Conservation (phyloP, 2,888 invertebrate species). For the Drosophila vallismaia region DNA sequence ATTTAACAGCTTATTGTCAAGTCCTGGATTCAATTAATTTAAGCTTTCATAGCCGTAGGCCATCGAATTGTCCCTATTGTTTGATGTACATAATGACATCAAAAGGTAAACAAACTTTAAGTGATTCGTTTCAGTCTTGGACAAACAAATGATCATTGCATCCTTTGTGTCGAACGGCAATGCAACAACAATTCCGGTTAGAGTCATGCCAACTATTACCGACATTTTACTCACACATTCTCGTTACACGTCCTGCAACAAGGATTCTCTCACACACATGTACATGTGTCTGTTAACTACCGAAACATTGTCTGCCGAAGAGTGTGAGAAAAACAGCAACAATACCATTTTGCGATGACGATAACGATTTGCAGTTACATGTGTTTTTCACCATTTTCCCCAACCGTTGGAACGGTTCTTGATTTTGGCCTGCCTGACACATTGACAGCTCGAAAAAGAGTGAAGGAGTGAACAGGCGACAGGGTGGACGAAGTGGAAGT, state of each 20-base stretch:
- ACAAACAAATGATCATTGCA: conserved; percentile 38
- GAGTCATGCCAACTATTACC: conserved; percentile 37
- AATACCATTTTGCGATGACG: conserved; percentile 29
- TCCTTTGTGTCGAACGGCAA: conserved; percentile 19
- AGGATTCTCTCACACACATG: conserved; percentile 1
- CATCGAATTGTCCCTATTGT: neutral
- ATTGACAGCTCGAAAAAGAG: conserved; percentile 57
- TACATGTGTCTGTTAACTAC: conserved; percentile 23
- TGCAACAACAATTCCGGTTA: conserved; percentile 13
- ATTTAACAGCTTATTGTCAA: neutral
- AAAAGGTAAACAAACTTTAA: conserved; percentile 6
- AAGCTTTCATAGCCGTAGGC: neutral
- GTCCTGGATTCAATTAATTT: neutral
- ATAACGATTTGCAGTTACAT: conserved; percentile 60
- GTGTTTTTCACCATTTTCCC: conserved; percentile 56
- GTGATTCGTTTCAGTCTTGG: conserved; percentile 23
- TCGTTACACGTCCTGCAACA: conserved; percentile 31
- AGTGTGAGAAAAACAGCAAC: conserved; percentile 16
- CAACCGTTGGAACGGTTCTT: conserved; percentile 43
- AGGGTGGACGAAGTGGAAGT: neutral
- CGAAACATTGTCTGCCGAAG: conserved; percentile 35
- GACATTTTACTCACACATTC: conserved; percentile 42
- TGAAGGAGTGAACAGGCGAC: neutral
- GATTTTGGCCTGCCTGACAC: conserved; percentile 62
- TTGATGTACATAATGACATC: neutral